phyloP scores from a whole-genome alignment of 2,113 vertebrate genomes.

The Symphodus melops region DNA sequence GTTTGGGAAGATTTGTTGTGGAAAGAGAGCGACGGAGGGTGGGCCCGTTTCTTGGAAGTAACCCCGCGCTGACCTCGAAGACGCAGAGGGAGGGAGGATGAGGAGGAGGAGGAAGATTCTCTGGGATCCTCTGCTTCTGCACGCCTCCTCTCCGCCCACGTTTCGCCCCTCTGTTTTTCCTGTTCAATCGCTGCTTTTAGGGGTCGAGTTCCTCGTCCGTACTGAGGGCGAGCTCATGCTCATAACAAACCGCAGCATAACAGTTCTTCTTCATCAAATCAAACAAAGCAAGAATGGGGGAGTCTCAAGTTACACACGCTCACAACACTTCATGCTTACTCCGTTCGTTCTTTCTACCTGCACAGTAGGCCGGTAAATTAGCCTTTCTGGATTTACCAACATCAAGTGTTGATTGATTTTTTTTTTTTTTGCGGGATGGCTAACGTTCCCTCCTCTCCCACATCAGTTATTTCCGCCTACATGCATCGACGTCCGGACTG shows the following conservation, averaged over 20 bases:
- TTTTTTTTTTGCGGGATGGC: conserved; percentile 4
- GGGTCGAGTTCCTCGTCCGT: conserved; percentile 46
- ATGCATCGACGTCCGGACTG: conserved; percentile 7
- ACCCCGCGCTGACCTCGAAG: conserved; percentile 67
- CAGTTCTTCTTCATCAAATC: conserved; percentile 28
- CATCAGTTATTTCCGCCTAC: conserved; percentile 43
- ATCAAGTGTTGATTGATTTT: conserved; percentile 6
- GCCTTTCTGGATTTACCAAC: background rate
- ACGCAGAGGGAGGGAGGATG: conserved; percentile 34
- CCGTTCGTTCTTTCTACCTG: background rate
- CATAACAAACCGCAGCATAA: conserved; percentile 29
- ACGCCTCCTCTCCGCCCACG: background rate
- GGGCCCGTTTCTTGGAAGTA: conserved; percentile 70
- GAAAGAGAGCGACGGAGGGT: conserved; percentile 53
- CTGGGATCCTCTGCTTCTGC: conserved; percentile 16
- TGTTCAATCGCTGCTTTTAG: conserved; percentile 56
- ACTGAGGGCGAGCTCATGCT: conserved; percentile 21
- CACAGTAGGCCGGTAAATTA: background rate
- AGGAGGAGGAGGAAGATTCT: conserved; percentile 41
- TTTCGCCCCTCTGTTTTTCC: conserved; percentile 25
- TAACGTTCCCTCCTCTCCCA: conserved; percentile 21
- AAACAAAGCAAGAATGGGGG: conserved; percentile 35
- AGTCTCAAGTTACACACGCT: background rate
- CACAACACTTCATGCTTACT: too few species aligned
- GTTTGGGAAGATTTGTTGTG: conserved; percentile 67